Base-by-base conservation (phyloP, 2,888 invertebrate species). In the Argyra leucocephala region DNA sequence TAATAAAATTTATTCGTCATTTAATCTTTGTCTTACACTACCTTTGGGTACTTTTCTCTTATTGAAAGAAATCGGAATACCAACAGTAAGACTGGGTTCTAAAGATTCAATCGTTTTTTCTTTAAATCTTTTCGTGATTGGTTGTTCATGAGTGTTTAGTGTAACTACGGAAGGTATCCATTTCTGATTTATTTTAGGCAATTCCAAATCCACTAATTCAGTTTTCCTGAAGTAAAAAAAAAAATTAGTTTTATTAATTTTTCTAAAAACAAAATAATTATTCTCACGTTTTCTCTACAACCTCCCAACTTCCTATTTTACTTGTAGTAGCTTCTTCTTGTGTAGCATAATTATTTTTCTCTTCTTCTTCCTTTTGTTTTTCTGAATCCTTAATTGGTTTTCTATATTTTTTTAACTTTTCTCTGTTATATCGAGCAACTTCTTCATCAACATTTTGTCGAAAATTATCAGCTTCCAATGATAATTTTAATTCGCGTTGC, bases 291-390 rank as follows among this genome's bases (percentile, higher is more conserved):
- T 81, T 80, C 67, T 84, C 82, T 9, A 91, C 85, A 7, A 85
- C 82, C 72, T 85, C 83, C 91, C 91, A 92, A n/a, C 84, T 81
- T 7, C 91, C 91, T 73, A 89, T 91, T 1, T 90, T 88, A 69
- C 86, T 84, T 1, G 82, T 82, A 61, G 74, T 79, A 48, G 81
- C 82, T 73, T 81, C 80, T 71, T 81, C 80, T 74, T 83, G 72
- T 68, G 82, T 75, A 74, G 82, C 69, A 73, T 82, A 73, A 72
- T 79, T 77, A 73, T 82, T 72, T 70, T 83, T 83, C 76, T 83
- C 72, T 77, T 82, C 73, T 77, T 81, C 70, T 37, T 74, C 73
- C 68, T 78, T 73, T 66, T 74, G 72, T 7, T 58, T 66, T 9
- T 76, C 76, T 58, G 74, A 74, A 10, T 73, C 69, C 3, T 70